Evolutionary conservation across 2,797 vertebrate genomes (phyloP), one percentile per base, ranked within the genome.

Genomic region (Scolopax bukidnonensis): DNA sequence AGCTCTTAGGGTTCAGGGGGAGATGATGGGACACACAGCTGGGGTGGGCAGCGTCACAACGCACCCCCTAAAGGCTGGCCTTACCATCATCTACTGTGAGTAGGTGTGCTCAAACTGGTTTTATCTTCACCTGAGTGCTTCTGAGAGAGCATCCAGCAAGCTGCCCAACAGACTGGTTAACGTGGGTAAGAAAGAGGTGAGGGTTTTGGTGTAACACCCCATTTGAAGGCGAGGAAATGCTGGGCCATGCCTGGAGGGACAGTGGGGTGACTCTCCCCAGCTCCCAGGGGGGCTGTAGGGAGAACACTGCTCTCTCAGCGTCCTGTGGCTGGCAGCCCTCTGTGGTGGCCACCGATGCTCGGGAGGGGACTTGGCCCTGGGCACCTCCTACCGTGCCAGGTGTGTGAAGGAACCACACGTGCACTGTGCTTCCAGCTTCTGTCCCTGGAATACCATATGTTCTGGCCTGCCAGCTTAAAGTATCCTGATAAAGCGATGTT

Each of bases 391-490:
- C 80, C 17, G 25, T 10, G 9, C 89, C 65, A 79, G 92, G 78
- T 95, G 93, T 93, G 97, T 30, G 90, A 97, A 97, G 92, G 93
- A 95, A 96, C 96, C 96, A 90, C 95, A 94, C 16, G 57, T 95
- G 96, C 79, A 36, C 91, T 43, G 91, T 51, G 78, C 95, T 97
- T 95, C 93, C 97, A 97, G 93, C 93, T 96, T 96, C 96, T 97
- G 90, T 85, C 97, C 97, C 97, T 91, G 91, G 92, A 95, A 95
- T 82, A 96, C 97, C 95, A 64, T 94, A 93, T 97, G 95, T 77
- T 97, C 94, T 87, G 91, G 89, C 80, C 94, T 79, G 93, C 10
- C 43, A 83, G 96, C 97, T 96, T 92, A 91, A 97, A 98, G 96
- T 96, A 96, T 74, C 97, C 97, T 8, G 14, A 86, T 64, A 89